Percentiles rank a stretch among this genome's conserved stretches.
These are phyloP conservation scores for Margaritifera margaritifera DNA, from an alignment of 2,888 invertebrate species.

Conservation along the genomic window DNA sequence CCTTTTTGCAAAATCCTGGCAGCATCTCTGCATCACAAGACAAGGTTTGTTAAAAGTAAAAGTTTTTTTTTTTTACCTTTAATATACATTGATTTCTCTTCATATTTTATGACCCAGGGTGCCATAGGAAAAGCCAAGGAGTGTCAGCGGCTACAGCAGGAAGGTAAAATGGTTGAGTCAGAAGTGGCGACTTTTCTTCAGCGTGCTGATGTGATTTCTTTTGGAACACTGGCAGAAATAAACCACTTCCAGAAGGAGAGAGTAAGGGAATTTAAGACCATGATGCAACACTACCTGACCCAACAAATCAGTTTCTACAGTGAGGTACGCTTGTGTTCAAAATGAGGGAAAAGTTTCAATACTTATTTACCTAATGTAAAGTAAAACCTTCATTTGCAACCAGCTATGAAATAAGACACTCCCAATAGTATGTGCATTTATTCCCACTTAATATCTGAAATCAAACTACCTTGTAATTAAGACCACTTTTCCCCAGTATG, in stretches of 20 bases:
- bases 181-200: constrained; percentile 87
- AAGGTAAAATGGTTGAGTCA: constrained; percentile 87
- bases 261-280: constrained; percentile 86
- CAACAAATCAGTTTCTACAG: constrained; percentile 95
- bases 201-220: constrained; percentile 92
- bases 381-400: no score
- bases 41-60: no score
- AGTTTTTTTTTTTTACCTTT: neutral
- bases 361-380: no score
- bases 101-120: constrained; percentile 41
- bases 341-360: no score
- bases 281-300: constrained; percentile 88
- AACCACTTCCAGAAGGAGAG: constrained; percentile 92
- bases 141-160: constrained; percentile 85
- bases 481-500: no score
- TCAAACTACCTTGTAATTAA: no score
- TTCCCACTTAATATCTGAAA: no score
- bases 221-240: constrained; percentile 94
- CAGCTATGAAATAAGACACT: no score
- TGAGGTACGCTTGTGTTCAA: constrained; percentile 74
- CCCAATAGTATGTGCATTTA: no score
- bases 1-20: no score
- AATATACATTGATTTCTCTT: neutral
- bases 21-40: no score
- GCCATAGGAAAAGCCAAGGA: constrained; percentile 92